A percentile compares a stretch with the other conserved stretches of the same genome.
phyloP scores from a whole-genome alignment of 2,888 invertebrate genomes.

The Napeogenes sylphis region DNA sequence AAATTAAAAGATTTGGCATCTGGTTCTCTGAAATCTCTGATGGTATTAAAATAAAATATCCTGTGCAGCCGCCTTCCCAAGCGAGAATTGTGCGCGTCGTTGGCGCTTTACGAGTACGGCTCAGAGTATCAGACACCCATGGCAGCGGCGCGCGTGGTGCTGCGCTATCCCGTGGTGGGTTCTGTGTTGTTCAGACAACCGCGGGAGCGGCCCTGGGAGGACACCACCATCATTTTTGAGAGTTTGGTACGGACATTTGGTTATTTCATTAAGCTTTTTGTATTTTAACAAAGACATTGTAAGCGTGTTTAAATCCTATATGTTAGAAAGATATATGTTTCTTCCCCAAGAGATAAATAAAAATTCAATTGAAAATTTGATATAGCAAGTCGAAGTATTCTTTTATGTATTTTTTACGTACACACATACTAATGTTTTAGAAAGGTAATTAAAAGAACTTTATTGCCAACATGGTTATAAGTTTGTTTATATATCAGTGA shows the following conservation, averaged over 20 bases:
- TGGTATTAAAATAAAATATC: background rate
- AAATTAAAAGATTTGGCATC: too few species aligned
- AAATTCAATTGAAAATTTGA: too few species aligned
- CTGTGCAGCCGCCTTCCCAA: constrained; percentile 52
- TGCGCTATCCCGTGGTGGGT: constrained; percentile 93
- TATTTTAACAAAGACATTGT: too few species aligned
- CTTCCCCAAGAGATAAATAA: too few species aligned
- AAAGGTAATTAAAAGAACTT: too few species aligned
- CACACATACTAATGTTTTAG: too few species aligned
- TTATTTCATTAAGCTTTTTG: background rate
- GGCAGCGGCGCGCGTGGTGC: constrained; percentile 87
- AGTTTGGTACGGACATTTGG: constrained; percentile 62
- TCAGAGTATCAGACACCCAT: constrained; percentile 84
- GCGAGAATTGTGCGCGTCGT: constrained; percentile 77
- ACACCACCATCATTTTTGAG: constrained; percentile 90
- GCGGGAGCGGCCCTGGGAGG: constrained; percentile 86
- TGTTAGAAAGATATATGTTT: too few species aligned
- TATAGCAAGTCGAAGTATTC: too few species aligned
- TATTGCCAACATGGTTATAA: too few species aligned
- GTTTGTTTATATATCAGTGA: too few species aligned
- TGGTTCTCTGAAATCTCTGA: background rate
- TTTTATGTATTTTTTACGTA: too few species aligned
- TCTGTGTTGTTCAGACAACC: constrained; percentile 89
- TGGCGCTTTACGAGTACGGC: constrained; percentile 79
- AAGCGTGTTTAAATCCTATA: too few species aligned